phyloP scores from a whole-genome alignment of 2,888 invertebrate genomes.

The Glyphotaelius pellucidus region DNA sequence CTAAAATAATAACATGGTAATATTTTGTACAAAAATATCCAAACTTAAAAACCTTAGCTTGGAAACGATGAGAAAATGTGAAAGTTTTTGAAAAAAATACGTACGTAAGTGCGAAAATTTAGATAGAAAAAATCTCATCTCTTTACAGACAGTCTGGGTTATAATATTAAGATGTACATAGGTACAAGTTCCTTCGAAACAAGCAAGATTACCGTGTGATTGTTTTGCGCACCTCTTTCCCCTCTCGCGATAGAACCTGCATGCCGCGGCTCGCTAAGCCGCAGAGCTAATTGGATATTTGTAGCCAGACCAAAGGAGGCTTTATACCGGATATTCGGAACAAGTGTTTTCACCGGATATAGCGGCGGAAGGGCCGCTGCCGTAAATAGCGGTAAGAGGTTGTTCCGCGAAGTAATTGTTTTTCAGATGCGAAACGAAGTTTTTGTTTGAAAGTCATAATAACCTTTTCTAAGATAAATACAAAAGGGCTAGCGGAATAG shows the following conservation, averaged over 20 bases:
- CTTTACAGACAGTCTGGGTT: neutral
- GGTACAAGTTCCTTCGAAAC: neutral
- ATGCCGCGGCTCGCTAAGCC: slow-evolving; percentile 12
- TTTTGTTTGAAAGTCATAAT: neutral
- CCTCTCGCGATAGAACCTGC: neutral
- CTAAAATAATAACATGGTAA: too few species aligned
- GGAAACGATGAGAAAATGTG: too few species aligned
- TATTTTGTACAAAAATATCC: too few species aligned
- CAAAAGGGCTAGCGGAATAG: neutral
- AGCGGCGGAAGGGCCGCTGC: neutral
- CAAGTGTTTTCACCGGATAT: slow-evolving; percentile 17
- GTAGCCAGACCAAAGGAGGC: neutral
- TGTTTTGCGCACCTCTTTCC: neutral
- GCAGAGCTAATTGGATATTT: slow-evolving; percentile 21
- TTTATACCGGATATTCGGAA: slow-evolving; percentile 8
- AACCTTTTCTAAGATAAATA: neutral
- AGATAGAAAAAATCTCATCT: neutral
- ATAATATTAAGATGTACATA: neutral
- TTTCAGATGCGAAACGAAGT: neutral
- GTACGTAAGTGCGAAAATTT: too few species aligned
- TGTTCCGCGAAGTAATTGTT: neutral
- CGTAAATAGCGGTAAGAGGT: slow-evolving; percentile 5
- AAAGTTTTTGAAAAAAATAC: too few species aligned
- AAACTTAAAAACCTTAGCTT: too few species aligned
- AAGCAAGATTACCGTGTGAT: neutral